A percentile compares a stretch with the other conserved stretches of the same genome.
These are phyloP conservation scores for Tyto alba DNA, from an alignment of 2,113 vertebrate genomes.

Conservation along the genomic window DNA sequence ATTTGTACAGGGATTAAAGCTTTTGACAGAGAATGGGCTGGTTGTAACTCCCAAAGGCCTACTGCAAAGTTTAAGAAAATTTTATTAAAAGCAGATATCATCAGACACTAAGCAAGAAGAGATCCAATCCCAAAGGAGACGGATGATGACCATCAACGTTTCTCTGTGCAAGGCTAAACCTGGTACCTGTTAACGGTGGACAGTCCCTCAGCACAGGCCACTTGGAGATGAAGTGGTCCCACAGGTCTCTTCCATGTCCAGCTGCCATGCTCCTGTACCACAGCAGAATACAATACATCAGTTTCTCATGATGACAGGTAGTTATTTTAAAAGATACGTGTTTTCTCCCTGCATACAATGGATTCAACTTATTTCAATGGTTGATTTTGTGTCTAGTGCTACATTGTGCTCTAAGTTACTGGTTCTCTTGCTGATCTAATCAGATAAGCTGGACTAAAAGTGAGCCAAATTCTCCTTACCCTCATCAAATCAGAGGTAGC, in stretches of 20 bases:
- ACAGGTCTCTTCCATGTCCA: background rate
- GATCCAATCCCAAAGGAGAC: background rate
- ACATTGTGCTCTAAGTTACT: background rate
- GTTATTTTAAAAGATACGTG: background rate
- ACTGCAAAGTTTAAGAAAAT: background rate
- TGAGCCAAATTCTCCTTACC: background rate
- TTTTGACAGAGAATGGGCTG: background rate
- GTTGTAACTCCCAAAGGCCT: background rate
- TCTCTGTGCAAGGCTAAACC: background rate
- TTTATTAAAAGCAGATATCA: background rate
- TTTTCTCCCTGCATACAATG: background rate
- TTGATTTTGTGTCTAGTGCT: background rate
- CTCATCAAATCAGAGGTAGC: background rate
- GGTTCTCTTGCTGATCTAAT: background rate
- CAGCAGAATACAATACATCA: background rate
- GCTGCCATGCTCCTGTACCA: background rate
- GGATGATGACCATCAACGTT: background rate
- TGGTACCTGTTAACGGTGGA: no score
- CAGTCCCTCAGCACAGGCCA: background rate
- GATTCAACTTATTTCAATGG: background rate
- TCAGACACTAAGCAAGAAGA: background rate
- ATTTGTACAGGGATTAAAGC: background rate
- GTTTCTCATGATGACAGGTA: background rate
- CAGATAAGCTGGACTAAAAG: background rate
- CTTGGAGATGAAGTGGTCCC: background rate